Evolutionary conservation across 2,113 vertebrate species (phyloP).

Genomic region (Corythornis vintsioides): DNA sequence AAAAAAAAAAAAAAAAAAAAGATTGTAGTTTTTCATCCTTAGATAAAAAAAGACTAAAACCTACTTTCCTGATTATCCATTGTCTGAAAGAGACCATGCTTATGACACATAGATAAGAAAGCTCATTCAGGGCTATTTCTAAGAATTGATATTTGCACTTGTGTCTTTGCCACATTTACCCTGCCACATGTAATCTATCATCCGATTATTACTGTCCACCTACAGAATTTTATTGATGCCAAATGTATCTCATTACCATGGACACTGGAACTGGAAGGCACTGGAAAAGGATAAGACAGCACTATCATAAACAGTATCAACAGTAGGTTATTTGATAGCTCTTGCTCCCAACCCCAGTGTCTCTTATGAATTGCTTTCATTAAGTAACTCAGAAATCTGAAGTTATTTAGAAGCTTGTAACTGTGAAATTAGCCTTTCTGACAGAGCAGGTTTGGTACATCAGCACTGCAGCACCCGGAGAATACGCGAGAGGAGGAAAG

Average conservation of each 20-base stretch:
- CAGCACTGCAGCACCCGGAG: neutral
- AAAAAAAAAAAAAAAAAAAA: neutral
- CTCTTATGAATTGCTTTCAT: neutral
- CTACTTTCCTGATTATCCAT: neutral
- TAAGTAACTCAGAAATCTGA: neutral
- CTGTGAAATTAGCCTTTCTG: neutral
- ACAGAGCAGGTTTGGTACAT: neutral
- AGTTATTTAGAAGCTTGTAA: neutral
- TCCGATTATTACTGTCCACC: neutral
- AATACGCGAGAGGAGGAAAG: neutral
- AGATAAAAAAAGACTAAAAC: neutral
- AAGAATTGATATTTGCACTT: neutral
- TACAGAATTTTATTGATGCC: neutral
- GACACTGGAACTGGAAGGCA: neutral
- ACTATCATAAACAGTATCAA: neutral
- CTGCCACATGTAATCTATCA: neutral
- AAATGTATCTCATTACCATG: neutral
- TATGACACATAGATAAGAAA: neutral
- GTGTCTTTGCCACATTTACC: neutral
- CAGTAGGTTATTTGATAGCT: neutral
- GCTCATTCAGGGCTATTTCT: neutral
- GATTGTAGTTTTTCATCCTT: neutral
- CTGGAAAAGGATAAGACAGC: neutral
- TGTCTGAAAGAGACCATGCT: neutral
- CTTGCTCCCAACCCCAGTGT: fast-evolving